Evolutionary conservation across 2,888 invertebrate genomes (phyloP).

Genomic region (Dascillus cervinus): DNA sequence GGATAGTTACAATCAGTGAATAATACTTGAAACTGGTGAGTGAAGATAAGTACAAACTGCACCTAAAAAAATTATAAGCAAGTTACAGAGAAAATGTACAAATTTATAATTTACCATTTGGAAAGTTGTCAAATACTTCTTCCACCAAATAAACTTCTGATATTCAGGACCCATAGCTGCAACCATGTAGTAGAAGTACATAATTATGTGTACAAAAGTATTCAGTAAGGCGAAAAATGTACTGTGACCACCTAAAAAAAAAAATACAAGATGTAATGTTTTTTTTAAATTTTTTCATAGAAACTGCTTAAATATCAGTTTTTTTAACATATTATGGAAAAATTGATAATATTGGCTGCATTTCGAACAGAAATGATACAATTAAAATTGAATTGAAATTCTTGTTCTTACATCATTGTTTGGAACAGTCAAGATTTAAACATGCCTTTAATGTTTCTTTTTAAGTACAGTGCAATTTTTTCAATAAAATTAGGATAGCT

Average conservation of each 20-base stretch:
- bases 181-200: constrained; percentile 97
- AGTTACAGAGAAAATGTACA: constrained; percentile 5
- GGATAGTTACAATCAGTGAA: constrained; percentile 91
- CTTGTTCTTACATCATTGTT: too few species aligned
- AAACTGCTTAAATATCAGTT: too few species aligned
- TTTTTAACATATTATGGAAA: too few species aligned
- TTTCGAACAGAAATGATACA: too few species aligned
- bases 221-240: constrained; percentile 93
- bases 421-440: too few species aligned
- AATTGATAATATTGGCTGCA: too few species aligned
- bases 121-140: constrained; percentile 88
- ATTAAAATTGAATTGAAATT: too few species aligned
- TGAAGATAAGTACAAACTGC: constrained; percentile 87
- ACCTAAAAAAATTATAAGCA: constrained; percentile 62
- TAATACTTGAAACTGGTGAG: constrained; percentile 84
- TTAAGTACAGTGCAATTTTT: too few species aligned
- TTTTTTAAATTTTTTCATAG: too few species aligned
- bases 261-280: too few species aligned
- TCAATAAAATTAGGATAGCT: too few species aligned
- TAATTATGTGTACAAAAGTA: constrained; percentile 91
- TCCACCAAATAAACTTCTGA: constrained; percentile 96
- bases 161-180: constrained; percentile 90
- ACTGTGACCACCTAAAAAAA: constrained; percentile 79
- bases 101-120: constrained; percentile 83
- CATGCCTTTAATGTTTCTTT: too few species aligned